Evolutionary conservation across 2,113 vertebrate species (phyloP), one percentile per base, ranked within the genome.

Genomic region (Ancistrus triradiatus): DNA sequence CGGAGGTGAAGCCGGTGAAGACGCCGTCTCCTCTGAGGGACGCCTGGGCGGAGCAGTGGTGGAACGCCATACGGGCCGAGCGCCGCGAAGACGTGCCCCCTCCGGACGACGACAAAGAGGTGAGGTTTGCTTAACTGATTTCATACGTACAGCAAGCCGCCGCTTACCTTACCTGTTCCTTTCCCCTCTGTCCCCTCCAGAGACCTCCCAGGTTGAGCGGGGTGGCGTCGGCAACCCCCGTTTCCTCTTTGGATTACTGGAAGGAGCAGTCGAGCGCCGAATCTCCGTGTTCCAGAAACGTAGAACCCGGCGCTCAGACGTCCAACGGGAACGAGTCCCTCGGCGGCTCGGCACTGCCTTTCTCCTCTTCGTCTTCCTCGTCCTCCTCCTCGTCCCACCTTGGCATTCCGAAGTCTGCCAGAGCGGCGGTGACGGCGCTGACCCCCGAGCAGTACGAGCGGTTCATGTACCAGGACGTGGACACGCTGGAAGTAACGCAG

Each of bases 381-480:
- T 59, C 91, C 50, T 89, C 90, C 61, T 92, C 90, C 62, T 92
- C 90, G 55, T 90, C 90, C 2, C 82, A 89, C 6, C 87, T 90
- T 57, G 83, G 88, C 65, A 66, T 89, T 74, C 77, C 86, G 15
- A 95, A 94, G 85, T 87, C 90, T 57, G 64, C 85, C 69, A 92
- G 91, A 80, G 88, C 91, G 40, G 86, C 85, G 0, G 90, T 94
- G 72, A 86, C 88, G 6, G 91, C 92, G 0, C 84, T 95, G 70
- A 93, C 91, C 13, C 91, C 92, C 0, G 92, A 94, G 84, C 92
- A 95, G 87, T 95, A 95, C 48, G 92, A 95, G 86, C 82, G 91
- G 77, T 95, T 93, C 85, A 92, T 94, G 92, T 93, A 95, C 86
- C 92, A 92, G 83, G 92, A 95, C 18, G 90, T 95, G 85, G 92